These are phyloP conservation scores for Archilochus colubris DNA, from an alignment of 2,113 vertebrate genomes.

Conservation along the genomic window DNA sequence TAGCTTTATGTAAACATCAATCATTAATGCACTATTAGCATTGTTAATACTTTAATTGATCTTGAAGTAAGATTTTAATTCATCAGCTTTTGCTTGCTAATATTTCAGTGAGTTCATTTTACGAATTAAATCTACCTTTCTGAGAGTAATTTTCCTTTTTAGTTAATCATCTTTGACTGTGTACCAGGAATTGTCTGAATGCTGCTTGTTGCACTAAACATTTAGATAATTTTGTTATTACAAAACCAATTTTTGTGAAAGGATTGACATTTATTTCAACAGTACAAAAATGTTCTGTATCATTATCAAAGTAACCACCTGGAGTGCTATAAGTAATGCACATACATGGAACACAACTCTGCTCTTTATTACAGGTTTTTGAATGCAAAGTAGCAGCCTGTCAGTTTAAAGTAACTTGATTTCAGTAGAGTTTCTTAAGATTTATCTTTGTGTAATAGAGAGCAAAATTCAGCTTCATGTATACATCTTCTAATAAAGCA, in stretches of 20 bases:
- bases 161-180: neutral
- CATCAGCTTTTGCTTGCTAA: neutral
- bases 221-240: neutral
- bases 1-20: neutral
- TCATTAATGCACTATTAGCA: neutral
- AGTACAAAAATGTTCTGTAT: neutral
- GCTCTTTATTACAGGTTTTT: conserved; percentile 3
- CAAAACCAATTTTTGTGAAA: neutral
- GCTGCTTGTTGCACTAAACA: neutral
- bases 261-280: conserved; percentile 1
- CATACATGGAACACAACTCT: neutral
- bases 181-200: neutral
- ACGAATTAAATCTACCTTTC: neutral
- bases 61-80: conserved; percentile 14
- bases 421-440: neutral
- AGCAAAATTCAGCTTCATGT: conserved; percentile 26
- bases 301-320: conserved; percentile 58
- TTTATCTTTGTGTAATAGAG: conserved; percentile 35
- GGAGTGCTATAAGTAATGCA: conserved; percentile 43
- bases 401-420: conserved; percentile 7
- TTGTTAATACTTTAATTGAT: conserved; percentile 45
- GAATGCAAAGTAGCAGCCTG: neutral
- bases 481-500: conserved; percentile 7
- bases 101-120: neutral
- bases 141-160: neutral